These are phyloP conservation scores for Colossoma macropomum DNA, from an alignment of 2,113 vertebrate genomes.

Conservation along the genomic window DNA sequence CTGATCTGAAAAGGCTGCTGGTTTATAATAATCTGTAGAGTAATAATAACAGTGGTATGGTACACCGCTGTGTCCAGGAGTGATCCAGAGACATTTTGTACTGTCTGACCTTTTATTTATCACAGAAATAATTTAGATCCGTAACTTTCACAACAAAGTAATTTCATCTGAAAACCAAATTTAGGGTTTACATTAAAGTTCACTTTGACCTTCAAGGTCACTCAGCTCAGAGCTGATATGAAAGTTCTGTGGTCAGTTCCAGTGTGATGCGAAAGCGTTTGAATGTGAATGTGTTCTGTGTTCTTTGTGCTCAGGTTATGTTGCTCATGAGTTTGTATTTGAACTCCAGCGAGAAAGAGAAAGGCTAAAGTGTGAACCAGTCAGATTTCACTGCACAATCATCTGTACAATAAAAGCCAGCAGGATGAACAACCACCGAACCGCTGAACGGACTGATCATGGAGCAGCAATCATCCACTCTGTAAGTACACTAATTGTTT, in stretches of 20 bases:
- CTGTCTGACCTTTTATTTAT: too few relatives aligned
- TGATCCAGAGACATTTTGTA: too few relatives aligned
- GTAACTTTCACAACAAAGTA: too few relatives aligned
- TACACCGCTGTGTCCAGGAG: neutral
- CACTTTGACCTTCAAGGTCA: too few relatives aligned
- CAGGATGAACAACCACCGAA: slow-evolving; percentile 70
- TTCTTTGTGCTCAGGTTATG: slow-evolving; percentile 76
- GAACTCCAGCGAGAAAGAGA: slow-evolving; percentile 83
- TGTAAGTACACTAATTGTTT: neutral
- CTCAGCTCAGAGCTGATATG: too few relatives aligned
- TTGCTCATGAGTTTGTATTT: slow-evolving; percentile 78
- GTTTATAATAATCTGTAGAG: neutral
- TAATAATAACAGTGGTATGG: neutral
- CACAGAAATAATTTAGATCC: too few relatives aligned
- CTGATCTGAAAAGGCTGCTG: neutral
- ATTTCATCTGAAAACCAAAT: too few relatives aligned
- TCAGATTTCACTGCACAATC: slow-evolving; percentile 46
- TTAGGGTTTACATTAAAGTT: too few relatives aligned
- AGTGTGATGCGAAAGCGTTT: neutral
- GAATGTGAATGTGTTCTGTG: neutral
- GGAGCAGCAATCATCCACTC: neutral
- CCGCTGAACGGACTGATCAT: neutral
- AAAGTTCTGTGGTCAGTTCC: too few relatives aligned
- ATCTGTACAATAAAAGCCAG: neutral
- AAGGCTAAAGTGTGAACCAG: slow-evolving; percentile 73